Conservation (phyloP, 2,797 vertebrate genomes). For the Cheirogaleus major region DNA sequence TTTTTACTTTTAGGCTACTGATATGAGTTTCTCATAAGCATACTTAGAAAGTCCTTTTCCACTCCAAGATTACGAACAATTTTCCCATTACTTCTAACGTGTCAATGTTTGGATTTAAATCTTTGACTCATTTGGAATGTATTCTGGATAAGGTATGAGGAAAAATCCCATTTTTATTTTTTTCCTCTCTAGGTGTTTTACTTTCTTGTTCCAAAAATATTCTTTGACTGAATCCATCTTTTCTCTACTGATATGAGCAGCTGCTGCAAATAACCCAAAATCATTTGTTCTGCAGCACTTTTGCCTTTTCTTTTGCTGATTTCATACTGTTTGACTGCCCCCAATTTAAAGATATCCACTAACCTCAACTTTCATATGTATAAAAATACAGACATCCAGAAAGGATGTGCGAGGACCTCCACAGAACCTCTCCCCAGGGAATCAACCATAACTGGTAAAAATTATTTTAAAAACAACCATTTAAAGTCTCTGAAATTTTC, state of each 20-base stretch:
- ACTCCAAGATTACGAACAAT: background rate
- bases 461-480: background rate
- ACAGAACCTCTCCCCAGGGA: background rate
- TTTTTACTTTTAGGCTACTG: background rate
- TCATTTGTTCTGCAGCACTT: background rate
- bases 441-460: background rate
- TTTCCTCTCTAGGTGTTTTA: background rate
- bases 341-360: background rate
- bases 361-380: background rate
- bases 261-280: background rate
- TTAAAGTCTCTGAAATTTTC: background rate
- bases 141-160: background rate
- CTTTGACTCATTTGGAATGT: background rate
- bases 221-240: background rate
- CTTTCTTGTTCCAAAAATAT: background rate
- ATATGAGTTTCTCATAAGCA: background rate
- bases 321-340: background rate
- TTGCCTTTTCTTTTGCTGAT: background rate
- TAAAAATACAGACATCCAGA: background rate
- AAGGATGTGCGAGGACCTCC: background rate
- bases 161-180: background rate
- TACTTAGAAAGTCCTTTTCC: background rate
- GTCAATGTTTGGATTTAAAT: background rate
- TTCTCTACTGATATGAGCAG: background rate
- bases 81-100: background rate